phyloP scores from a whole-genome alignment of 2,888 invertebrate species.

The Lissocephala sabroskyi region DNA sequence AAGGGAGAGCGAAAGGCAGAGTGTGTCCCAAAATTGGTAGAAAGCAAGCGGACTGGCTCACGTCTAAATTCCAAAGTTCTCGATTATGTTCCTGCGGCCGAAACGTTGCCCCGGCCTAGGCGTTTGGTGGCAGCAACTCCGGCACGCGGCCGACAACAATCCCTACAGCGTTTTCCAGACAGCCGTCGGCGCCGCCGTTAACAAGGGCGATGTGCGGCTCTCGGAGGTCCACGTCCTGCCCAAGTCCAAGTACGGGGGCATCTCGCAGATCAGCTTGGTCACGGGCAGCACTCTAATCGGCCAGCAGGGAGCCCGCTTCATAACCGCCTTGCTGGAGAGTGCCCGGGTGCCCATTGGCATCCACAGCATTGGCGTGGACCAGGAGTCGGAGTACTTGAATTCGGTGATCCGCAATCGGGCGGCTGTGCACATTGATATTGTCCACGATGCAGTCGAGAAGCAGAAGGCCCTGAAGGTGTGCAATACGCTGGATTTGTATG shows the following conservation, averaged over 20 bases:
- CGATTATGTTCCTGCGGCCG: neutral
- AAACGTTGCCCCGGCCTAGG: neutral
- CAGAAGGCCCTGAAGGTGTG: slow-evolving; percentile 38
- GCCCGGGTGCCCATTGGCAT: slow-evolving; percentile 52
- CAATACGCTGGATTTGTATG: slow-evolving; percentile 46
- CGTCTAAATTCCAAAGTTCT: neutral
- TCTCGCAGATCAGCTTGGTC: slow-evolving; percentile 44
- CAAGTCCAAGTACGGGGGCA: slow-evolving; percentile 51
- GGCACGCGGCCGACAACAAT: no score
- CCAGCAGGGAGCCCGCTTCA: slow-evolving; percentile 44
- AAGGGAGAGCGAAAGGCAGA: neutral
- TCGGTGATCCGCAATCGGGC: slow-evolving; percentile 55
- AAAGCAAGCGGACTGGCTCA: neutral
- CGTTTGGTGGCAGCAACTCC: no score
- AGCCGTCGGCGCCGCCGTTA: slow-evolving; percentile 12
- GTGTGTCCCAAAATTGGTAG: neutral
- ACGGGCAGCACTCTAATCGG: slow-evolving; percentile 47
- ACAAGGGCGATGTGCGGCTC: slow-evolving; percentile 30
- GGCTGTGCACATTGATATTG: slow-evolving; percentile 51
- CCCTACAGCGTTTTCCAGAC: neutral
- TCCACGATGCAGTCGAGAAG: slow-evolving; percentile 38
- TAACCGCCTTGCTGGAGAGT: slow-evolving; percentile 38
- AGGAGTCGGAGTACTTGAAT: slow-evolving; percentile 38
- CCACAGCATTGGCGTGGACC: slow-evolving; percentile 35
- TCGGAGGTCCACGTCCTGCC: slow-evolving; percentile 32